These are phyloP conservation scores for Hydra vulgaris DNA, from an alignment of 30 jellyfish, hydroid and myxozoan genomes.

Conservation along the genomic window DNA sequence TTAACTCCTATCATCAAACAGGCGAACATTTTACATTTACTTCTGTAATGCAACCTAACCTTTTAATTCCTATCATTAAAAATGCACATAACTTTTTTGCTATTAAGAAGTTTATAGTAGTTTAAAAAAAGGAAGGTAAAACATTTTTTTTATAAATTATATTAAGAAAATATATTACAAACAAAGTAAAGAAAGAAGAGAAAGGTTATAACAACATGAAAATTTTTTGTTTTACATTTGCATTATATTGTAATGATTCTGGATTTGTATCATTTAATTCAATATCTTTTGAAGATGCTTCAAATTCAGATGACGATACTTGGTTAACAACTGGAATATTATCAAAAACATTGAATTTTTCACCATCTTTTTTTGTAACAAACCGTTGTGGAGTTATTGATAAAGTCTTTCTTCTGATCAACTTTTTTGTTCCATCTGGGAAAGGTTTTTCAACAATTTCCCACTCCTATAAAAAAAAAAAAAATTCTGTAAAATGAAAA, in stretches of 20 bases:
- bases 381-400: constrained; percentile 11
- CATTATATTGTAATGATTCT: neutral
- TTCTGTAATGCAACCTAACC: no score
- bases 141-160: no score
- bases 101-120: no score
- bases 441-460: constrained; percentile 24
- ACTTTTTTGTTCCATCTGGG: constrained; percentile 69
- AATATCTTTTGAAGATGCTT: no score
- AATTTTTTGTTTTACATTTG: neutral
- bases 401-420: constrained; percentile 46
- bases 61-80: no score
- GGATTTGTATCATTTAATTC: neutral
- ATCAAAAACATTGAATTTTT: neutral
- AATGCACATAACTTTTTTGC: no score
- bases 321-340: neutral
- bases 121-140: no score
- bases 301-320: neutral
- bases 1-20: no score
- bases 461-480: constrained; percentile 6
- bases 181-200: neutral
- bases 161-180: no score
- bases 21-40: no score
- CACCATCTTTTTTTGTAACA: neutral
- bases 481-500: neutral
- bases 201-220: neutral